phyloP scores from a whole-genome alignment of 2,888 invertebrate genomes.

The Meliscaeva auricollis region DNA sequence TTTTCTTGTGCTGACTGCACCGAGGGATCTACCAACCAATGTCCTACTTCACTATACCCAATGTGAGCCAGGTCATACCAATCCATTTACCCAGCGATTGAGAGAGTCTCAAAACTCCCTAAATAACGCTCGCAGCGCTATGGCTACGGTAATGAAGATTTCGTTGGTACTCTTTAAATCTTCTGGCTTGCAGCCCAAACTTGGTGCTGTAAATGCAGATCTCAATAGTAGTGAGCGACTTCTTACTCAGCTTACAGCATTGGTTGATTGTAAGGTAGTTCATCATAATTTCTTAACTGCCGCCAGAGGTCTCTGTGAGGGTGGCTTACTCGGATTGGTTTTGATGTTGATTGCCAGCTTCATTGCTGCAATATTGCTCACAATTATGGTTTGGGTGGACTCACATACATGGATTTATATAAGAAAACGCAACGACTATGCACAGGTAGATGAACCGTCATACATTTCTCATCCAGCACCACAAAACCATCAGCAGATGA shows the following conservation, averaged over 20 bases:
- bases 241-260: conserved; percentile 88
- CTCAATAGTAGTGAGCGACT: conserved; percentile 91
- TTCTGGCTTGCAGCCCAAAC: conserved; percentile 88
- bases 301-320: conserved; percentile 92
- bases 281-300: conserved; percentile 93
- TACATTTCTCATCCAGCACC: conserved; percentile 84
- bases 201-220: conserved; percentile 91
- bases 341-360: conserved; percentile 94
- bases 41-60: conserved; percentile 92
- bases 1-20: conserved; percentile 89
- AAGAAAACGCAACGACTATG: conserved; percentile 92
- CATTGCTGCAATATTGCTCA: conserved; percentile 94
- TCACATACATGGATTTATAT: conserved; percentile 99
- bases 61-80: conserved; percentile 91
- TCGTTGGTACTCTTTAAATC: conserved; percentile 84
- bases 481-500: conserved; percentile 85
- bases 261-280: conserved; percentile 93
- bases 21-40: conserved; percentile 86
- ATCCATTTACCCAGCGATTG: conserved; percentile 92
- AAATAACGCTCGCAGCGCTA: conserved; percentile 84
- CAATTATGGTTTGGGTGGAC: conserved; percentile 96
- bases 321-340: conserved; percentile 92
- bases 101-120: conserved; percentile 91
- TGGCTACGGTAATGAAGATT: conserved; percentile 84
- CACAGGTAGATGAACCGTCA: conserved; percentile 93